phyloP scores from a whole-genome alignment of 2,797 vertebrate genomes.

The Tangara arthus region DNA sequence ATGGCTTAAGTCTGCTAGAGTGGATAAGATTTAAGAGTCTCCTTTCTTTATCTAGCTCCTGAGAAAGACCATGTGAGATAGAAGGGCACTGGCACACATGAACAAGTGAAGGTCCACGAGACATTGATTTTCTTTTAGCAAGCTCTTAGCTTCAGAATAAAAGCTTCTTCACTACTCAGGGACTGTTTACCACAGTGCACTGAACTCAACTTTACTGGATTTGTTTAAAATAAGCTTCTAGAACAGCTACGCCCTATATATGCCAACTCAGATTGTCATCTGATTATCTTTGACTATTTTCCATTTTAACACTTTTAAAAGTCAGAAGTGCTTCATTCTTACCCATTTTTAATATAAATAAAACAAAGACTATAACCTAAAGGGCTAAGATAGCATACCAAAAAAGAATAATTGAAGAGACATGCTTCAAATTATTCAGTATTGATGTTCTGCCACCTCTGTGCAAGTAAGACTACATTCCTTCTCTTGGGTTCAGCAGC shows the following conservation, averaged over 20 bases:
- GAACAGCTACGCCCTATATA: conserved; percentile 12
- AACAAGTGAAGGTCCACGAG: neutral
- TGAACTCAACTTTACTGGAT: neutral
- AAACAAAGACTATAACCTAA: neutral
- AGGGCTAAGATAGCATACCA: neutral
- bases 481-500: neutral
- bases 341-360: neutral
- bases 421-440: neutral
- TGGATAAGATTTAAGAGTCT: conserved; percentile 13
- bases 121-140: neutral
- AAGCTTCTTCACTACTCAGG: neutral
- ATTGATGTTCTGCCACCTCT: neutral
- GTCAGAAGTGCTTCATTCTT: neutral
- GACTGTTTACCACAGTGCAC: neutral
- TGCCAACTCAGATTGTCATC: neutral
- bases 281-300: neutral
- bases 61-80: neutral
- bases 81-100: neutral
- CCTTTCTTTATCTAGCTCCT: neutral
- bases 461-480: neutral
- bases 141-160: neutral
- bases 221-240: conserved; percentile 20
- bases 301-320: neutral
- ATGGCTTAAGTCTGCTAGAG: conserved; percentile 15
- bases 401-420: neutral